Evolutionary conservation across 2,888 invertebrate genomes (phyloP), one percentile per base, ranked within the genome.

Genomic region (Gastrophysa polygoni): DNA sequence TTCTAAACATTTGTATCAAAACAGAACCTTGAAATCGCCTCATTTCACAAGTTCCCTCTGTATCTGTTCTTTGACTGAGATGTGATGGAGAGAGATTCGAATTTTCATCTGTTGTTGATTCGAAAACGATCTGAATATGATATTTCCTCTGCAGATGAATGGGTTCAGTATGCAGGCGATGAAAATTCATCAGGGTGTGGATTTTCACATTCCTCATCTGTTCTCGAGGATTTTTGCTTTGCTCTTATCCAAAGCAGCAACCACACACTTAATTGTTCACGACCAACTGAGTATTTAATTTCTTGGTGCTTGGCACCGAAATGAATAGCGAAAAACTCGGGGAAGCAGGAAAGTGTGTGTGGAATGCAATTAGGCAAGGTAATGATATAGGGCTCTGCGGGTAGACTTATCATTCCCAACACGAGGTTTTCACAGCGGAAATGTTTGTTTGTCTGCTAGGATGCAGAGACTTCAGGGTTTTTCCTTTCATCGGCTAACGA

Each of bases 331-430:
- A 66, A 71, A 67, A 67, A 61, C 57, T 57, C 46, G 64, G 64
- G 64, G 67, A 69, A 61, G 57, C 59, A 49, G 64, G 64, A 64
- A 68, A 69, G 63, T 67, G 68, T 66, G 68, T 63, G 67, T 59
- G 66, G 68, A 68, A 68, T 68, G 66, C 66, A 68, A 68, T 68
- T 68, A 68, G 61, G 59, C 63, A 61, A 66, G 64, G 66, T 68
- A 68, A 66, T 64, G 66, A 68, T 68, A n/a, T n/a, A 68, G 66
- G 64, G 63, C 64, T 51, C 57, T 55, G 57, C 49, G 64, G 66
- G 59, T 56, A 67, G 52, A 68, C 68, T 68, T 68, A 68, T 68
- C 68, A 67, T 67, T 64, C 66, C 44, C 57, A 64, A 66, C 65
- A 66, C 63, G 63, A 61, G 63, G 50, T 56, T 57, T 64, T 56